Evolutionary conservation across 2,113 vertebrate species (phyloP).

Genomic region (Glaucomys volans): DNA sequence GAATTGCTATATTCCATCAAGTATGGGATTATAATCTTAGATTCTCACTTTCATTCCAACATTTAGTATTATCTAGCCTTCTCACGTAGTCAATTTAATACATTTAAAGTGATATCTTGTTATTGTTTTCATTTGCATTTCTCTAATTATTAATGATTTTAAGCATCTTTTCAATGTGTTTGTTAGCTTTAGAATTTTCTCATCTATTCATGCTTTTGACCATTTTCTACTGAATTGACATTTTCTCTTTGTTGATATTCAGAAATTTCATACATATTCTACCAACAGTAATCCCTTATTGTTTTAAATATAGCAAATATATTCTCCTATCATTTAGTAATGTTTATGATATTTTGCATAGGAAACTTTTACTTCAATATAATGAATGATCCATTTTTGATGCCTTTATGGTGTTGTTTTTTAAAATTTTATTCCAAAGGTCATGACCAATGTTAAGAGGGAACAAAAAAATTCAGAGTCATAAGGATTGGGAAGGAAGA

Average conservation of each 20-base stretch:
- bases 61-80: not conserved
- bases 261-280: conserved; percentile 14
- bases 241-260: conserved; percentile 26
- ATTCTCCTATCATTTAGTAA: conserved; percentile 9
- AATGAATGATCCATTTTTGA: not conserved
- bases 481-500: not conserved
- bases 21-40: not conserved
- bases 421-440: conserved; percentile 49
- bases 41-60: not conserved
- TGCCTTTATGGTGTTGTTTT: not conserved
- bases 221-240: not conserved
- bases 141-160: conserved; percentile 44
- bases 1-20: not conserved
- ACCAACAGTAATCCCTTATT: conserved; percentile 10
- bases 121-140: conserved; percentile 59
- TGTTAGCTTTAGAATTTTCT: conserved; percentile 17
- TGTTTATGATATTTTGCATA: conserved; percentile 35
- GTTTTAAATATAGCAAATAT: not conserved
- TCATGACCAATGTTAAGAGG: conserved; percentile 19
- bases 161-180: conserved; percentile 37
- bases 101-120: not conserved
- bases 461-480: conserved; percentile 12
- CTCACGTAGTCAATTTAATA: not conserved
- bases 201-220: conserved; percentile 22
- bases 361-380: conserved; percentile 26